Evolutionary conservation across 2,113 vertebrate species (phyloP).

Genomic region (Poeciliopsis turrubarensis): DNA sequence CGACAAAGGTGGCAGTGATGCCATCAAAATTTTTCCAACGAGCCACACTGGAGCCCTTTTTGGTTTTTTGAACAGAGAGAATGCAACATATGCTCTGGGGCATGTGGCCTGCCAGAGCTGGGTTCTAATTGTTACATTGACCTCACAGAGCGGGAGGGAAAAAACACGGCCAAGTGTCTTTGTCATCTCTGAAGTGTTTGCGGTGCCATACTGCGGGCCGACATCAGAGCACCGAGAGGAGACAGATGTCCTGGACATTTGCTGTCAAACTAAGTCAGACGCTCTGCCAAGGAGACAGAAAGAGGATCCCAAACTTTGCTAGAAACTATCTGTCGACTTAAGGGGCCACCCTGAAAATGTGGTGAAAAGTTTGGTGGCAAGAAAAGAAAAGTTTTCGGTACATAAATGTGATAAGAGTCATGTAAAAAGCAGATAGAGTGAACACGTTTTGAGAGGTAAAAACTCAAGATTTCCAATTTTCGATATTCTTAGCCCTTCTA

Average conservation of each 20-base stretch:
- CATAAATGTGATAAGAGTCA: no score
- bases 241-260: slow-evolving; percentile 83
- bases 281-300: slow-evolving; percentile 71
- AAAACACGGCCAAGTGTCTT: slow-evolving; percentile 79
- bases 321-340: slow-evolving; percentile 58
- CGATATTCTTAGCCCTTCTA: no score
- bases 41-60: slow-evolving; percentile 74
- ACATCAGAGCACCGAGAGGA: slow-evolving; percentile 71
- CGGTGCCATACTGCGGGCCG: slow-evolving; percentile 70
- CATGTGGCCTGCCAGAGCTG: slow-evolving; percentile 76
- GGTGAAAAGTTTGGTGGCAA: not conserved
- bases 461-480: not conserved
- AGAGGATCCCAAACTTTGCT: slow-evolving; percentile 66
- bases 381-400: not conserved
- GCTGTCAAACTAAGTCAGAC: slow-evolving; percentile 78
- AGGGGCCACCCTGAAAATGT: not conserved
- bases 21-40: slow-evolving; percentile 71
- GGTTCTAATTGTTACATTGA: slow-evolving; percentile 81
- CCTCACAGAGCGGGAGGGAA: slow-evolving; percentile 69
- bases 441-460: not conserved
- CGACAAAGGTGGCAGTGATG: slow-evolving; percentile 81
- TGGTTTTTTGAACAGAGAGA: slow-evolving; percentile 79
- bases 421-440: not conserved
- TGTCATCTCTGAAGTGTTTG: slow-evolving; percentile 79
- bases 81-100: slow-evolving; percentile 82